Evolutionary conservation across 2,888 invertebrate genomes (phyloP), one percentile per base, ranked within the genome.

Genomic region (Hymenopus coronatus): DNA sequence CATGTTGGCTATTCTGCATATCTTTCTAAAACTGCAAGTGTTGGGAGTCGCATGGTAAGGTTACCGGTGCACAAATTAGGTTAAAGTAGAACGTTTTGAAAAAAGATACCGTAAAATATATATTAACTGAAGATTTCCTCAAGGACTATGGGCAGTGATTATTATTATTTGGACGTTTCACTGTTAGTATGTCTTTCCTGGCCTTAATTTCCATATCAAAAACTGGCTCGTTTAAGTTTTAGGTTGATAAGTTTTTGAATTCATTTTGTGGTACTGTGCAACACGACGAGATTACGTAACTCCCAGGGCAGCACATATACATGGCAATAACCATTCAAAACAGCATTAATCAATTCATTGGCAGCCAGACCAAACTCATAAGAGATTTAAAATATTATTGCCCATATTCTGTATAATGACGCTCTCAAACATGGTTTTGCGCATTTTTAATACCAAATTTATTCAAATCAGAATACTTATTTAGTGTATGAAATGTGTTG

Each of bases 141-240:
- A 89, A 86, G 89, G 89, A 25, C 33, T 54, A 54, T 94, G 94
- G n/a, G n/a, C n/a, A 92, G 91, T 90, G 92, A 91, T 91, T 94
- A 94, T 92, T 94, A 93, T 92, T 95, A 95, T 92, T 92, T 95
- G 91, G 94, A 95, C 91, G 93, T 95, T 88, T 93, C 94, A 92
- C 93, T 95, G 95, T 95, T 93, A 94, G 95, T 94, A 90, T 70
- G 12, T 12, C 40, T 40, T 40, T 40, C 12, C 12, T 40, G 40
- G 40, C 6, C 40, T 1, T 40, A 12, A 9, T 40, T 9, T 40
- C 40, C 33, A 33, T 40, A 40, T 40, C 40, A 12, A 89, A 91
- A 91, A 90, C 84, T 88, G 89, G 88, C 54, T 20, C 83, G 85
- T 89, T 88, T 83, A 89, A 90, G 83, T 82, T 9, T 46, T 86